Evolutionary conservation across 1,140 invertebrate species (phyloP).

Genomic region (Brachionus plicatilis): DNA sequence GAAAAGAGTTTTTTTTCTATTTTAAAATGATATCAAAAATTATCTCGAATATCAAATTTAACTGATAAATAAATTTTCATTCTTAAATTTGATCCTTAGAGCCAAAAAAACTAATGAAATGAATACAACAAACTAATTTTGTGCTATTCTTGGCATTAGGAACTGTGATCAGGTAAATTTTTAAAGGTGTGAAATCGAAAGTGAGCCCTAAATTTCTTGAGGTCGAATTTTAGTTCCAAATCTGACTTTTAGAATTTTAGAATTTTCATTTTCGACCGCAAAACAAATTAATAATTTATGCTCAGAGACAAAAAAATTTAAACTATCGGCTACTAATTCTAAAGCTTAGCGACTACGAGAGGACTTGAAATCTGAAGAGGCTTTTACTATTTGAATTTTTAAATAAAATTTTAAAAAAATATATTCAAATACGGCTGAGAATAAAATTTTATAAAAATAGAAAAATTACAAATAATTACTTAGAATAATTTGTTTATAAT

Average conservation of each 20-base stretch:
- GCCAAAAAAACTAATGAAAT: neutral
- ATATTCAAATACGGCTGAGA: neutral
- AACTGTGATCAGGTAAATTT: neutral
- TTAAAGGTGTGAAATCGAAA: neutral
- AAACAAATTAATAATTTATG: conserved; percentile 15
- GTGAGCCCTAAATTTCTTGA: neutral
- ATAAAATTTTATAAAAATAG: neutral
- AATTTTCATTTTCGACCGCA: neutral
- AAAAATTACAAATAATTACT: conserved; percentile 11
- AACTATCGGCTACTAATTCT: neutral
- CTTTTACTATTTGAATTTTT: neutral
- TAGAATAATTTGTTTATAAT: conserved; percentile 31
- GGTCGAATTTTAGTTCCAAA: neutral
- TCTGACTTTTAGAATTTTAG: neutral
- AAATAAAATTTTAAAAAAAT: neutral
- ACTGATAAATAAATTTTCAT: neutral
- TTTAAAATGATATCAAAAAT: neutral
- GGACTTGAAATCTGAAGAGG: conserved; percentile 2
- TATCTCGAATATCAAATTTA: neutral
- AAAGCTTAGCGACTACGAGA: neutral
- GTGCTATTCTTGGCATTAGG: neutral
- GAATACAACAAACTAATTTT: neutral
- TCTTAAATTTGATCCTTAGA: neutral
- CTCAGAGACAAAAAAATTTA: neutral
- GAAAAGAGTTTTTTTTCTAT: neutral